Conservation (phyloP, 2,888 invertebrate genomes). For the Siphlonurus alternatus region DNA sequence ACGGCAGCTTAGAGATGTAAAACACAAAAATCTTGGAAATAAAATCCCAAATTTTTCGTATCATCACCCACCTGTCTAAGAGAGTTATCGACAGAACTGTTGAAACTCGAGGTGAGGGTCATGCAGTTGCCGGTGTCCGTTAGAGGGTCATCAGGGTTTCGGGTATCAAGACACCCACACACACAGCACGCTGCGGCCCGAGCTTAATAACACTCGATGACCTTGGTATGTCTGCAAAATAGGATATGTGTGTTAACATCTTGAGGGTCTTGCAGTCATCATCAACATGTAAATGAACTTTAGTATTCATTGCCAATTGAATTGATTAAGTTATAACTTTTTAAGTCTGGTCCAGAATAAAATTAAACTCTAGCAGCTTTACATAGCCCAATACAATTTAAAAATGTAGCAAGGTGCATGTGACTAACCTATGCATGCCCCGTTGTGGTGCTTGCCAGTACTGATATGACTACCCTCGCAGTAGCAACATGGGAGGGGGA, state of each 20-base stretch:
- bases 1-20: too few species aligned
- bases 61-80: constrained; percentile 22
- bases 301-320: too few species aligned
- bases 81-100: constrained; percentile 26
- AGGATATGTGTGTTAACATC: too few species aligned
- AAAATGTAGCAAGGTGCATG: too few species aligned
- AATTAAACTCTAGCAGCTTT: too few species aligned
- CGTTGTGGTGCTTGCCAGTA: constrained; percentile 24
- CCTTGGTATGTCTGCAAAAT: constrained; percentile 27
- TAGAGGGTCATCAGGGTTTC: constrained; percentile 26
- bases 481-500: not conserved
- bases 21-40: too few species aligned
- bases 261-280: too few species aligned
- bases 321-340: too few species aligned
- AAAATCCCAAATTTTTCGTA: too few species aligned
- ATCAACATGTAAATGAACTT: too few species aligned
- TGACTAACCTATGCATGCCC: constrained; percentile 13
- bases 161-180: constrained; percentile 46
- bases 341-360: too few species aligned
- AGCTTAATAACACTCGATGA: constrained; percentile 22
- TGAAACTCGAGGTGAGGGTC: constrained; percentile 29
- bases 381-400: too few species aligned
- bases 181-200: constrained; percentile 37
- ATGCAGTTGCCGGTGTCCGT: constrained; percentile 22
- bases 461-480: constrained; percentile 24